These are phyloP conservation scores for Drosophila punjabiensis DNA, from an alignment of 1,140 invertebrate genomes.

Conservation along the genomic window DNA sequence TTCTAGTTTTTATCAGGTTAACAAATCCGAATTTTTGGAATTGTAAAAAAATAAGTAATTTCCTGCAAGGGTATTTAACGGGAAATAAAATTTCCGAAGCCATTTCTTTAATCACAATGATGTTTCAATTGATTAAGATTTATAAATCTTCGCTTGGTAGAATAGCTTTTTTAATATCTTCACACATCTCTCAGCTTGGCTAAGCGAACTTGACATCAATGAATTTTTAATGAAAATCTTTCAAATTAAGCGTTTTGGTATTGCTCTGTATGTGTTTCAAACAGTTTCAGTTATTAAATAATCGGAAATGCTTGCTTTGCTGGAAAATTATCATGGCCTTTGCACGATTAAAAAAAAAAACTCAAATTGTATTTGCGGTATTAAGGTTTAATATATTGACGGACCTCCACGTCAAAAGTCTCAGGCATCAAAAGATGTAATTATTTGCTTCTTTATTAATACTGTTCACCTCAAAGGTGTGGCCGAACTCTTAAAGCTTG, in stretches of 20 bases:
- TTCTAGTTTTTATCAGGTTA: no score
- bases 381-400: neutral
- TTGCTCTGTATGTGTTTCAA: slow-evolving; percentile 4
- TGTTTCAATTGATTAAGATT: slow-evolving; percentile 19
- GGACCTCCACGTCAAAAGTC: neutral
- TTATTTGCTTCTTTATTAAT: slow-evolving; percentile 27
- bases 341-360: neutral
- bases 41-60: no score
- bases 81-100: slow-evolving; percentile 8
- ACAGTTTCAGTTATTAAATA: slow-evolving; percentile 12
- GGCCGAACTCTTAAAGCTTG: slow-evolving; percentile 21
- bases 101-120: slow-evolving; percentile 12
- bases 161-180: slow-evolving; percentile 4
- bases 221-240: slow-evolving; percentile 11
- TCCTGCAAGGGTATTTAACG: no score
- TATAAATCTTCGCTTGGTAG: slow-evolving; percentile 1
- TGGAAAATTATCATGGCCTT: slow-evolving; percentile 12
- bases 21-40: no score
- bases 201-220: slow-evolving; percentile 15
- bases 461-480: slow-evolving; percentile 21
- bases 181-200: neutral
- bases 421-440: slow-evolving; percentile 2
- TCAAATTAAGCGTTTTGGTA: slow-evolving; percentile 2
- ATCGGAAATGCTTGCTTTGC: slow-evolving; percentile 13
- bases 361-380: neutral